phyloP scores from a whole-genome alignment of 2,888 invertebrate genomes.

The Unio pictorum region DNA sequence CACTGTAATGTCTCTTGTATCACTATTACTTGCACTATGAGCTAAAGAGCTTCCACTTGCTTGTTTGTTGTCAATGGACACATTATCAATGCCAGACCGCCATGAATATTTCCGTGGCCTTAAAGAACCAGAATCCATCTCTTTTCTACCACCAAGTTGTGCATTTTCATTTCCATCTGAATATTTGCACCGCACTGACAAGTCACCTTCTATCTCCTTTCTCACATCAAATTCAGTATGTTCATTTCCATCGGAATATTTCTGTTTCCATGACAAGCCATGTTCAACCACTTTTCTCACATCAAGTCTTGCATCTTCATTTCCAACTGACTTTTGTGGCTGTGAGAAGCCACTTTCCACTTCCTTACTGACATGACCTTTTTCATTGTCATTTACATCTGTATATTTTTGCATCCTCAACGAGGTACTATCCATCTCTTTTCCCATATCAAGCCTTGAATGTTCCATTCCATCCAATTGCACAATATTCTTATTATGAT shows the following conservation, averaged over 20 bases:
- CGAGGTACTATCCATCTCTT: not conserved
- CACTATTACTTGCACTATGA: not conserved
- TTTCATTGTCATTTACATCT: too few species aligned
- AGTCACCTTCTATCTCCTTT: too few species aligned
- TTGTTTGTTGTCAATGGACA: slow-evolving; percentile 1
- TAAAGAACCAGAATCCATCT: not conserved
- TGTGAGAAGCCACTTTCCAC: too few species aligned
- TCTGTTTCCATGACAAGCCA: too few species aligned
- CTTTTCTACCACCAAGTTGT: not conserved
- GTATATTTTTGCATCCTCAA: too few species aligned
- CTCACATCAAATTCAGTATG: too few species aligned
- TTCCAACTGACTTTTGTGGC: too few species aligned
- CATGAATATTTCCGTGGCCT: slow-evolving; percentile 1
- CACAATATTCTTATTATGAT: slow-evolving; percentile 11
- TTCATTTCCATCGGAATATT: too few species aligned
- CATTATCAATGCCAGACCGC: not conserved
- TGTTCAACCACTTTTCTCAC: too few species aligned
- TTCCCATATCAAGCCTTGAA: not conserved
- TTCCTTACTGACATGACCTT: too few species aligned
- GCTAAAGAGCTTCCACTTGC: not conserved
- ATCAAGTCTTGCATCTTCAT: too few species aligned
- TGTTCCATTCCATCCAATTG: too few species aligned
- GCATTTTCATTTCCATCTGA: slow-evolving; percentile 4
- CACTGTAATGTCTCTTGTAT: not conserved
- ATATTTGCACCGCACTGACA: not conserved